A percentile compares a stretch with the other conserved stretches of the same genome.
phyloP scores from a whole-genome alignment of 2,797 vertebrate genomes.

The Diglossa cyanea region DNA sequence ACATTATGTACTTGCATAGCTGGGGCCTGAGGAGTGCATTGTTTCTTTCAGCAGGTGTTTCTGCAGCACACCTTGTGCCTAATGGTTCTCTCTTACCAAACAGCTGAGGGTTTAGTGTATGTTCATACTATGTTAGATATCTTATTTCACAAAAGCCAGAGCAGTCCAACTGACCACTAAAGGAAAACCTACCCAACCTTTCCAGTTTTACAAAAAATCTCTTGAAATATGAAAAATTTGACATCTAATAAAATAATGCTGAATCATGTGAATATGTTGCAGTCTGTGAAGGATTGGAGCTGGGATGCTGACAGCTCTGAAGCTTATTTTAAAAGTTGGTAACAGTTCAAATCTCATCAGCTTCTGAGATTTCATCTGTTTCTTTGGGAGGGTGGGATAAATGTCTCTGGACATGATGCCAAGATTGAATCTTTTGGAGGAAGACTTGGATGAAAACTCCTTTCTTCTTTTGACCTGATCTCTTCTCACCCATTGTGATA shows the following conservation, averaged over 20 bases:
- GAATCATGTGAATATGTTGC: not conserved
- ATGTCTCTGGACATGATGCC: conserved; percentile 1
- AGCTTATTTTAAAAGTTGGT: conserved; percentile 19
- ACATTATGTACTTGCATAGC: not conserved
- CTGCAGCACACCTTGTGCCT: not conserved
- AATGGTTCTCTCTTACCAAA: not conserved
- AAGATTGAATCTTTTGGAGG: conserved; percentile 20
- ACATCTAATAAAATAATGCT: conserved; percentile 5
- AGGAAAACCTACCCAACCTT: not conserved
- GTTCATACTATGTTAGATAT: not conserved
- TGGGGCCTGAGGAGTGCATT: accelerated
- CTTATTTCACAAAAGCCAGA: not conserved
- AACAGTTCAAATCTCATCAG: conserved; percentile 34
- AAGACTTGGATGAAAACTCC: not conserved
- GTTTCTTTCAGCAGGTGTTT: not conserved
- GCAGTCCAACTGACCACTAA: not conserved
- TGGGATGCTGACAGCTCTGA: conserved; percentile 23
- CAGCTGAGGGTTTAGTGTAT: not conserved
- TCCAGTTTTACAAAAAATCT: not conserved
- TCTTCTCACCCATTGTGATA: not conserved
- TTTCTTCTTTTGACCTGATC: conserved; percentile 1
- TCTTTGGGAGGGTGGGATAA: conserved; percentile 35
- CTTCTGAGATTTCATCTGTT: conserved; percentile 39
- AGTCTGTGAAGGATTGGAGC: not conserved
- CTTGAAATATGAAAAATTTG: not conserved